A percentile compares a stretch with the other conserved stretches of the same genome.
phyloP scores from a whole-genome alignment of 2,888 invertebrate species.

The Disparrhopalites patrizii region DNA sequence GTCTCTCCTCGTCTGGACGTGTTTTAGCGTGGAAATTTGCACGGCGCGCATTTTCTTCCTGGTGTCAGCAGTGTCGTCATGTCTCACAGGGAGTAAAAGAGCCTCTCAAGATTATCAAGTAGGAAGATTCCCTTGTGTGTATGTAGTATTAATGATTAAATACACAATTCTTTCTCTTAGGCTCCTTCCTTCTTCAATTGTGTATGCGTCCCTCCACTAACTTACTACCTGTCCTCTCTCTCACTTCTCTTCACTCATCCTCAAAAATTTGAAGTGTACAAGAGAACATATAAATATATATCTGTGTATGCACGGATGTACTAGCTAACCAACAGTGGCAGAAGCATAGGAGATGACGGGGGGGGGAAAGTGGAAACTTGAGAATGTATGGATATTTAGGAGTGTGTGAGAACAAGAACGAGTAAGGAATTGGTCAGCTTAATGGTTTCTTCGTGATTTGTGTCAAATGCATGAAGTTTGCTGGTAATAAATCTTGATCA shows the following conservation, averaged over 20 bases:
- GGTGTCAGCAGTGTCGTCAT: too few species aligned
- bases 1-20: neutral
- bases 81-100: too few species aligned
- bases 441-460: conserved; percentile 36
- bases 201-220: too few species aligned
- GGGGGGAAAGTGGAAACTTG: too few species aligned
- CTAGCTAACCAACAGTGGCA: too few species aligned
- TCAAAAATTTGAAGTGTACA: neutral
- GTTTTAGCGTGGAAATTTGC: too few species aligned
- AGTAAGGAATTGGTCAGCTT: conserved; percentile 27
- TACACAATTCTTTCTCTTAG: neutral
- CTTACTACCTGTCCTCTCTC: too few species aligned
- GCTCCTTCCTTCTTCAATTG: too few species aligned
- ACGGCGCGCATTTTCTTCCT: too few species aligned
- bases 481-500: conserved; percentile 35
- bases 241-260: neutral
- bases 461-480: conserved; percentile 36
- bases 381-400: conserved; percentile 6
- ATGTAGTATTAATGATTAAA: neutral
- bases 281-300: neutral
- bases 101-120: neutral
- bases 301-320: conserved; percentile 17
- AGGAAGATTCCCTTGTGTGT: too few species aligned
- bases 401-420: conserved; percentile 23
- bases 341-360: too few species aligned